phyloP scores from a whole-genome alignment of 2,113 vertebrate species.

The Syngnathus scovelli region DNA sequence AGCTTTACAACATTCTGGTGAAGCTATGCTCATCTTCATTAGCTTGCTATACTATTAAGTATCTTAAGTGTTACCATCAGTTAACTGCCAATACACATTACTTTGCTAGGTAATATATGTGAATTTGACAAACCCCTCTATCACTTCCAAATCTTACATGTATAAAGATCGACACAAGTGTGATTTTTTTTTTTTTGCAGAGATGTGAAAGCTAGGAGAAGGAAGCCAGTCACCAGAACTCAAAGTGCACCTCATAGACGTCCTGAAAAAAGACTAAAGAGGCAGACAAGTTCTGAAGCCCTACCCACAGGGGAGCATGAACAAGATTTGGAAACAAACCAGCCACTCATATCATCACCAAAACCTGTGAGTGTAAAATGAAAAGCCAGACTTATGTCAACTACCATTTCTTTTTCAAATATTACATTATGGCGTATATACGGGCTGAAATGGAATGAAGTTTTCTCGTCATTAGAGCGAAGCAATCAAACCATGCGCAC shows the following conservation, averaged over 20 bases:
- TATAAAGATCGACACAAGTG: neutral
- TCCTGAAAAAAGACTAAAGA: slow-evolving; percentile 54
- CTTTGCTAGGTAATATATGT: neutral
- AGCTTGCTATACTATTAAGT: neutral
- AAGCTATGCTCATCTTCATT: no score
- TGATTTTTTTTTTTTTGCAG: slow-evolving; percentile 5
- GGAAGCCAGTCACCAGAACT: slow-evolving; percentile 73
- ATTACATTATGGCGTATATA: neutral
- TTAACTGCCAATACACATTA: neutral
- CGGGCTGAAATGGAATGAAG: neutral
- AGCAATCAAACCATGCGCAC: slow-evolving; percentile 45
- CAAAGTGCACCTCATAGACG: slow-evolving; percentile 80
- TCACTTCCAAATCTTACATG: neutral
- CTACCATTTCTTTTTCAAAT: neutral
- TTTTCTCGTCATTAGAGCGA: slow-evolving; percentile 33
- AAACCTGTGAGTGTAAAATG: slow-evolving; percentile 49
- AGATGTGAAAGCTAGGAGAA: slow-evolving; percentile 25
- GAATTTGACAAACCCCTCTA: neutral
- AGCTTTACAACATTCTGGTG: no score
- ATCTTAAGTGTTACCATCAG: neutral
- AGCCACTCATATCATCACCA: slow-evolving; percentile 51
- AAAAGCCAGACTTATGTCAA: no score
- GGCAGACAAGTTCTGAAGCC: slow-evolving; percentile 55
- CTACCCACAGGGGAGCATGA: slow-evolving; percentile 17
- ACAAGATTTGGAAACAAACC: slow-evolving; percentile 20